Evolutionary conservation across 2,113 vertebrate genomes (phyloP).

Genomic region (Dascyllus trimaculatus): DNA sequence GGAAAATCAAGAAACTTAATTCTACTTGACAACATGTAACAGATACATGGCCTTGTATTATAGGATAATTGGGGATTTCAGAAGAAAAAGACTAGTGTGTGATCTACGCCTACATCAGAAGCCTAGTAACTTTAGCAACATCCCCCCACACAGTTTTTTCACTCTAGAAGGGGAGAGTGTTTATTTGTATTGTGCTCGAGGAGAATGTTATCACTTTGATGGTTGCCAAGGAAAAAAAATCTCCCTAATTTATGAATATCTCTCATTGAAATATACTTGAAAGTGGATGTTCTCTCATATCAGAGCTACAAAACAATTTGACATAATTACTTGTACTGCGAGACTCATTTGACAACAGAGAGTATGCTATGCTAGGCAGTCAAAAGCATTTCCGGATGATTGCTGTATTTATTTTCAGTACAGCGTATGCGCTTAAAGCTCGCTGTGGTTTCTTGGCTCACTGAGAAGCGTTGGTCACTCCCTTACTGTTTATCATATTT

Average conservation of each 20-base stretch:
- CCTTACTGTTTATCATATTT: constrained; percentile 3
- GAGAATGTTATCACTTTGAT: constrained; percentile 73
- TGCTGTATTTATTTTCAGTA: constrained; percentile 56
- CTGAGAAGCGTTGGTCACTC: constrained; percentile 23
- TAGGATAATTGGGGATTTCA: constrained; percentile 66
- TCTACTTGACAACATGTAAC: constrained; percentile 68
- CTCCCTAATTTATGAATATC: constrained; percentile 61
- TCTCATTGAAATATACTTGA: constrained; percentile 54
- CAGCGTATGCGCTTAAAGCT: constrained; percentile 7
- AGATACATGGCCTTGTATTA: constrained; percentile 59
- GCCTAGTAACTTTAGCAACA: constrained; percentile 18
- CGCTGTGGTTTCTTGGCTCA: constrained; percentile 34
- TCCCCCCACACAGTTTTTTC: background rate
- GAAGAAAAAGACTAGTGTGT: constrained; percentile 45
- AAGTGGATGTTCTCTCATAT: constrained; percentile 61
- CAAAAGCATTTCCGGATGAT: constrained; percentile 49
- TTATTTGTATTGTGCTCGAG: constrained; percentile 65
- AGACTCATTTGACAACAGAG: constrained; percentile 52
- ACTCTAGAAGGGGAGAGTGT: constrained; percentile 26
- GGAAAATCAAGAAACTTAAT: constrained; percentile 70
- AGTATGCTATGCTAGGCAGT: constrained; percentile 15
- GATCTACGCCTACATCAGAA: constrained; percentile 44
- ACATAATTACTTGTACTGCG: constrained; percentile 62
- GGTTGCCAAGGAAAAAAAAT: constrained; percentile 67
- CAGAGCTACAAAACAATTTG: constrained; percentile 67